These are phyloP conservation scores for Amphiprion clarkii DNA, from an alignment of 2,797 vertebrate genomes.

Conservation along the genomic window DNA sequence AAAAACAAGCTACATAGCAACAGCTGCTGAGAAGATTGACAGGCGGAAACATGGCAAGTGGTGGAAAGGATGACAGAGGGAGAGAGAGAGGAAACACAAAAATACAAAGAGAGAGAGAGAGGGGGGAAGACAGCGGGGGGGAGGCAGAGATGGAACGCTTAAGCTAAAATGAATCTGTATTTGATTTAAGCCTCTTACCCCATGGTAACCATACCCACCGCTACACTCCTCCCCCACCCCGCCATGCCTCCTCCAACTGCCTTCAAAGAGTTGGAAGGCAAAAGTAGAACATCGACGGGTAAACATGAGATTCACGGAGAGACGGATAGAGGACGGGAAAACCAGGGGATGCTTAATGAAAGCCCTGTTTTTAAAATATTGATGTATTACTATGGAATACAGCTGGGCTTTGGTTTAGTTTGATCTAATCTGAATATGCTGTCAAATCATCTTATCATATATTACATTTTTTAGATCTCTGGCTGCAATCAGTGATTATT, in stretches of 20 bases:
- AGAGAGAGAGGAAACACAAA: slow-evolving; percentile 24
- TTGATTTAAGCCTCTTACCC: slow-evolving; percentile 79
- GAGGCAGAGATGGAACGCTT: slow-evolving; percentile 39
- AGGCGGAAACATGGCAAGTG: slow-evolving; percentile 18
- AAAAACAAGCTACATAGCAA: slow-evolving; percentile 3
- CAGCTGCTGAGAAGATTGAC: slow-evolving; percentile 14
- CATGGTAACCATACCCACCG: slow-evolving; percentile 53
- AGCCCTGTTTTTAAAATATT: slow-evolving; percentile 22
- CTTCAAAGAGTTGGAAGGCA: slow-evolving; percentile 62
- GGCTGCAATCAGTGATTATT: background rate
- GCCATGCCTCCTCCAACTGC: slow-evolving; percentile 39
- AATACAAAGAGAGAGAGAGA: slow-evolving; percentile 9
- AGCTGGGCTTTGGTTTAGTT: background rate
- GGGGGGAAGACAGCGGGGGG: slow-evolving; percentile 20
- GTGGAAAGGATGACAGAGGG: slow-evolving; percentile 14
- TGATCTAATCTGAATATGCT: too few species aligned
- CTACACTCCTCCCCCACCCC: slow-evolving; percentile 26
- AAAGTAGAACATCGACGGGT: slow-evolving; percentile 63
- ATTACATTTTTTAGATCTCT: background rate
- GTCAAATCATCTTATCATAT: background rate
- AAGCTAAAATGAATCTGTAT: slow-evolving; percentile 69
- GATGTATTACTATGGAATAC: slow-evolving; percentile 1
- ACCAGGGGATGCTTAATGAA: background rate
- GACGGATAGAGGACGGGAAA: background rate
- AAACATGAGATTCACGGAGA: slow-evolving; percentile 38